Evolutionary conservation across 2,888 invertebrate genomes (phyloP).

Genomic region (Ennomos quercinarius): DNA sequence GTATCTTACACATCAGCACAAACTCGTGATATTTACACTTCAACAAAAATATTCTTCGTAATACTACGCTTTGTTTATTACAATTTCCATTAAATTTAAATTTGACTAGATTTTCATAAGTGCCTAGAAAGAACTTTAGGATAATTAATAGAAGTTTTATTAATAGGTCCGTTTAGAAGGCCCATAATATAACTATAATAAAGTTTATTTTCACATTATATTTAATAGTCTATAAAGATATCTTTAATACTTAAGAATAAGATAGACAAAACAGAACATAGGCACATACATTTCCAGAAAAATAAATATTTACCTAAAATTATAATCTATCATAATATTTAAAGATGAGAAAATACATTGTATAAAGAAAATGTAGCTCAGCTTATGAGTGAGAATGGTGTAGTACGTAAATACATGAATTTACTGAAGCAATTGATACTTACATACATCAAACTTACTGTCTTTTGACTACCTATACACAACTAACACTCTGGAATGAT

Average conservation of each 20-base stretch:
- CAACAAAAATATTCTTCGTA: constrained; percentile 54
- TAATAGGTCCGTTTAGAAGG: constrained; percentile 30
- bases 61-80: constrained; percentile 49
- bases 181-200: constrained; percentile 20
- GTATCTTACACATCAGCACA: neutral
- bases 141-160: constrained; percentile 39
- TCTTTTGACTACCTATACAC: constrained; percentile 30
- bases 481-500: constrained; percentile 7
- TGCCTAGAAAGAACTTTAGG: constrained; percentile 56
- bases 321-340: too few relatives aligned
- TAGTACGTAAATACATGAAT: too few relatives aligned
- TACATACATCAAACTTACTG: constrained; percentile 8
- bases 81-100: constrained; percentile 66
- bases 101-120: constrained; percentile 80
- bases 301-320: constrained; percentile 14
- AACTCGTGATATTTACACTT: constrained; percentile 30
- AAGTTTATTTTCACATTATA: constrained; percentile 1
- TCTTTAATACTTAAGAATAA: constrained; percentile 3
- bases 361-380: constrained; percentile 1
- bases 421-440: neutral
- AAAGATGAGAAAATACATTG: neutral
- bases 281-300: constrained; percentile 26
- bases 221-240: constrained; percentile 11
- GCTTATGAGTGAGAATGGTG: neutral
- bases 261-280: constrained; percentile 15